Evolutionary conservation across 2,888 invertebrate species (phyloP).

Genomic region (Drosophila paracracens): DNA sequence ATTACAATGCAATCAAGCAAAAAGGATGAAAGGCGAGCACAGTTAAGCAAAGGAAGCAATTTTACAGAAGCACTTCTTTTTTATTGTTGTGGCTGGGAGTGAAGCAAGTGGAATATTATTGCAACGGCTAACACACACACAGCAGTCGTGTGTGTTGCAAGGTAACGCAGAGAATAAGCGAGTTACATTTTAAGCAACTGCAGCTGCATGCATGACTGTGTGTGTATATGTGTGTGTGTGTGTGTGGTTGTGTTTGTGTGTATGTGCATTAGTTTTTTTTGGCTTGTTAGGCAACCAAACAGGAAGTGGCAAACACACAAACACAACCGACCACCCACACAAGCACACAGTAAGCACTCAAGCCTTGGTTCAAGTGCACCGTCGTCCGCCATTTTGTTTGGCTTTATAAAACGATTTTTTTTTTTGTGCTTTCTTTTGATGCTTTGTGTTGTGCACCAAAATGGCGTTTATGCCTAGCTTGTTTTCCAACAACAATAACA

Average conservation of each 20-base stretch:
- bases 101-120: conserved; percentile 53
- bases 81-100: conserved; percentile 13
- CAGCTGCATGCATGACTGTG: conserved; percentile 29
- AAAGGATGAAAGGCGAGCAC: background rate
- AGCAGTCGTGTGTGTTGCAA: conserved; percentile 16
- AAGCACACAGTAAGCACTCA: conserved; percentile 17
- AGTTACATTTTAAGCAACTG: conserved; percentile 66
- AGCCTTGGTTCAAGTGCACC: conserved; percentile 58
- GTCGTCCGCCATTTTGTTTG: conserved; percentile 58
- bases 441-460: conserved; percentile 57
- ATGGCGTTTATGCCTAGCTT: conserved; percentile 56
- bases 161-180: conserved; percentile 36
- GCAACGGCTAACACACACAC: conserved; percentile 61
- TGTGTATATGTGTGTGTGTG: background rate
- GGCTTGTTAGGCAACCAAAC: conserved; percentile 61
- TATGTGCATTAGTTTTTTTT: conserved; percentile 29
- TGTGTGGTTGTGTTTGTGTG: conserved; percentile 22
- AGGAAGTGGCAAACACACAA: conserved; percentile 56
- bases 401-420: conserved; percentile 28
- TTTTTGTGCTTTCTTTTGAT: conserved; percentile 31
- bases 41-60: conserved; percentile 28
- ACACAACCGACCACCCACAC: conserved; percentile 7
- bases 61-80: conserved; percentile 15
- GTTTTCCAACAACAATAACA: conserved; percentile 20
- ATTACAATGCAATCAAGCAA: background rate